Evolutionary conservation across 2,113 vertebrate species (phyloP).

Genomic region (Thymallus thymallus): DNA sequence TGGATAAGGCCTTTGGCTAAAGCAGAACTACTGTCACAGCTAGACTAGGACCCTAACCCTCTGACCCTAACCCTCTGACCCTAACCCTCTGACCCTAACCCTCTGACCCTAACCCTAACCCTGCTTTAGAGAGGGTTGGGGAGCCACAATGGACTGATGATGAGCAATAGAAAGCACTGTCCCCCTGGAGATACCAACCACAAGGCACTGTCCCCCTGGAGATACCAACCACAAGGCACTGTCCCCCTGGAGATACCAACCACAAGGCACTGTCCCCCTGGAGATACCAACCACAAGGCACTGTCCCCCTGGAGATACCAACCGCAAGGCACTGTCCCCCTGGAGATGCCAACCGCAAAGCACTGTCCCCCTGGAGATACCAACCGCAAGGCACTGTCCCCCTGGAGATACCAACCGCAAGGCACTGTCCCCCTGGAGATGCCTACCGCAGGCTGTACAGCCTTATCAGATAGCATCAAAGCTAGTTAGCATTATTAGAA

Average conservation of each 20-base stretch:
- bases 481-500: neutral
- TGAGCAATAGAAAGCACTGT: slow-evolving; percentile 59
- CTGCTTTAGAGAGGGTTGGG: slow-evolving; percentile 65
- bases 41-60: slow-evolving; percentile 43
- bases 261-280: slow-evolving; percentile 41
- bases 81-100: too few species aligned
- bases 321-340: slow-evolving; percentile 29
- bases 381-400: slow-evolving; percentile 26
- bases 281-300: neutral
- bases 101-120: slow-evolving; percentile 39
- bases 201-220: slow-evolving; percentile 32
- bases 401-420: slow-evolving; percentile 45
- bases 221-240: neutral
- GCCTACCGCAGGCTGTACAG: slow-evolving; percentile 40
- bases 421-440: slow-evolving; percentile 18
- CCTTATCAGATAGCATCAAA: neutral
- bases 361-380: slow-evolving; percentile 15
- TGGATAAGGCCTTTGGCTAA: slow-evolving; percentile 38
- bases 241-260: slow-evolving; percentile 22
- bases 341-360: slow-evolving; percentile 4
- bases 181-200: slow-evolving; percentile 37
- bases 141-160: slow-evolving; percentile 75
- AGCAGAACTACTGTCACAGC: slow-evolving; percentile 79
- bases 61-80: too few species aligned
- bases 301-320: slow-evolving; percentile 7